These are phyloP conservation scores for Triplophysa yarkandensis DNA, from an alignment of 2,797 vertebrate genomes.

Conservation along the genomic window DNA sequence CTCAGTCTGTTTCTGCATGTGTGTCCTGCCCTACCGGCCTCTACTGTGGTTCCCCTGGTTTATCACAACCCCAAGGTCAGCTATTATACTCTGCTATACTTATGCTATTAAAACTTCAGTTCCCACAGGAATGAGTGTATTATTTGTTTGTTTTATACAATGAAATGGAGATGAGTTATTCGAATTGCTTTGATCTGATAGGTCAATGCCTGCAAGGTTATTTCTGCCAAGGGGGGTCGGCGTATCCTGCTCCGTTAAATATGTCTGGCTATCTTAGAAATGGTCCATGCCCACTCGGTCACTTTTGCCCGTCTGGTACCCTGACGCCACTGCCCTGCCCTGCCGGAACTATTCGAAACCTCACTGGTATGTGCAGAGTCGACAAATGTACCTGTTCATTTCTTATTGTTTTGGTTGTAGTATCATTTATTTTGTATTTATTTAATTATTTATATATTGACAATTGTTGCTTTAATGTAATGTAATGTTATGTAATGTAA, in stretches of 20 bases:
- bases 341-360: slow-evolving; percentile 80
- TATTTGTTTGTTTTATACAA: not conserved
- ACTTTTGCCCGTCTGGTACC: slow-evolving; percentile 85
- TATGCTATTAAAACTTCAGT: not conserved
- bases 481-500: too few relatives aligned
- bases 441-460: too few relatives aligned
- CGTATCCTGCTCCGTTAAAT: slow-evolving; percentile 71
- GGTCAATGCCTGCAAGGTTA: slow-evolving; percentile 83
- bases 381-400: not conserved
- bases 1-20: slow-evolving; percentile 74
- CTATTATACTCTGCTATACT: not conserved
- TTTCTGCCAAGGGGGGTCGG: slow-evolving; percentile 84
- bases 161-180: not conserved
- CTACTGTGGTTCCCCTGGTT: slow-evolving; percentile 82
- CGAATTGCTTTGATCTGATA: slow-evolving; percentile 53
- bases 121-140: not conserved
- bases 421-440: too few relatives aligned
- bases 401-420: too few relatives aligned
- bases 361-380: slow-evolving; percentile 73
- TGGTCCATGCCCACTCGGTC: slow-evolving; percentile 84
- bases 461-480: too few relatives aligned
- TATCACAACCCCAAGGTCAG: slow-evolving; percentile 82
- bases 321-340: slow-evolving; percentile 81
- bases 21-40: slow-evolving; percentile 81
- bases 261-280: slow-evolving; percentile 69